Base-by-base conservation (phyloP, 2,888 invertebrate species). In the Cynaeus angustus region DNA sequence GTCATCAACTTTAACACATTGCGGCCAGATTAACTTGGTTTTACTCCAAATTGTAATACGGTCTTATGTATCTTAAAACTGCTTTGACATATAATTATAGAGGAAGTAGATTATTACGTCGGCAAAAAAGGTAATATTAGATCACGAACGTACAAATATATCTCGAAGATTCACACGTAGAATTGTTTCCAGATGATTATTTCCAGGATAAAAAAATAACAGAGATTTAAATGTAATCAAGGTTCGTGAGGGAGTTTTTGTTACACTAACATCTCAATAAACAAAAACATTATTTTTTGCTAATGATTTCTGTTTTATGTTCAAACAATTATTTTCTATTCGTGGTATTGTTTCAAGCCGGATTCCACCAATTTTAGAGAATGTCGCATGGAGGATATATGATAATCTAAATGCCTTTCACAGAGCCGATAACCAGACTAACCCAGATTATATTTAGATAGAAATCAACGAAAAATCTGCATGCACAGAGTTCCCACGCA, bases 371-470 rank as follows among this genome's bases (percentile, higher is more conserved):
- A 78, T 77, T 76, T 76, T 68, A 72, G 69, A 74, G 12, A 73
- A 73, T 73, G 75, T 75, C 74, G 73, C 73, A 41, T 41, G 41
- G n/a, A 74, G 75, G 66, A 70, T 65, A 74, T 75, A 73, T 74
- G 78, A 77, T 75, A 71, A 78, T 79, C 78, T 77, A 76, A 78
- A 79, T 79, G 72, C 72, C 68, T 68, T 73, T 73, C 70, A 74
- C 70, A 50, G 43, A 66, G 66, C 75, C 76, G 78, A 78, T 79
- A 77, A 77, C 74, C 72, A 72, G 75, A 75, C 73, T 78, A 78
- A 79, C 78, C 79, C 76, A 80, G 81, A 81, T 81, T 78, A 74
- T 77, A 77, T 79, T 77, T 72, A 78, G 81, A 81, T 81, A 79
- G 75, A 72, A 72, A 74, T 75, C 77, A 76, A 73, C 75, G 56